phyloP scores from a whole-genome alignment of 2,888 invertebrate genomes.

The Glyphotaelius pellucidus region DNA sequence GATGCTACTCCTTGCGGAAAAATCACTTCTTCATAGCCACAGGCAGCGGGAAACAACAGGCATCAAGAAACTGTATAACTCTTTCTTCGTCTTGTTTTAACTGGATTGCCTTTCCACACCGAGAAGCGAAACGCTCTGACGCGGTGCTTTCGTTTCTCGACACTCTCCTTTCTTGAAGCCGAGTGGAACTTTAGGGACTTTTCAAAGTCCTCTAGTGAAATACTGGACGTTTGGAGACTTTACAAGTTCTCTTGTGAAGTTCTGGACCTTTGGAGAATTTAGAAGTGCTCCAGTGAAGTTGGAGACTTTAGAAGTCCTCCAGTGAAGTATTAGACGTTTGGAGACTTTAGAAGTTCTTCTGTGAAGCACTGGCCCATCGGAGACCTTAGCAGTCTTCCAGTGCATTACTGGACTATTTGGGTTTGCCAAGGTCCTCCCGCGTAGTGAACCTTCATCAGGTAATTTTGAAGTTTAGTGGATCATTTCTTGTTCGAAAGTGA shows the following conservation, averaged over 20 bases:
- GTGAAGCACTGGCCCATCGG: neutral
- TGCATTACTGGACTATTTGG: neutral
- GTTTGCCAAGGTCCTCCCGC: neutral
- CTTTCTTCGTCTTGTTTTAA: slow-evolving; percentile 92
- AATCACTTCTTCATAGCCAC: slow-evolving; percentile 87
- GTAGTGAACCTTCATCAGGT: neutral
- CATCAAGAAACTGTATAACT: slow-evolving; percentile 91
- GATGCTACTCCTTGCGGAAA: slow-evolving; percentile 74
- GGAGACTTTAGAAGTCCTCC: neutral
- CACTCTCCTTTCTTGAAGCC: neutral
- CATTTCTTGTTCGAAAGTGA: neutral
- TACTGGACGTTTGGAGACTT: neutral
- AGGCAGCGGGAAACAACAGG: slow-evolving; percentile 90
- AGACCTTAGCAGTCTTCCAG: too few relatives aligned
- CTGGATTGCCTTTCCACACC: slow-evolving; percentile 67
- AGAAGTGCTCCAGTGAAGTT: neutral
- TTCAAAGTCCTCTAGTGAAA: neutral
- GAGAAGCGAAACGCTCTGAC: slow-evolving; percentile 29
- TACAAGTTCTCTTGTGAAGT: neutral
- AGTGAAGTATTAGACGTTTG: neutral
- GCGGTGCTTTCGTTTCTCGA: slow-evolving; percentile 13
- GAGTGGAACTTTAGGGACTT: neutral
- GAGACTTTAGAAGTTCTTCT: too few relatives aligned
- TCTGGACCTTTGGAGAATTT: neutral
- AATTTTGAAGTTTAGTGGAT: neutral